phyloP scores from a whole-genome alignment of 2,797 vertebrate genomes.

The Menidia menidia region DNA sequence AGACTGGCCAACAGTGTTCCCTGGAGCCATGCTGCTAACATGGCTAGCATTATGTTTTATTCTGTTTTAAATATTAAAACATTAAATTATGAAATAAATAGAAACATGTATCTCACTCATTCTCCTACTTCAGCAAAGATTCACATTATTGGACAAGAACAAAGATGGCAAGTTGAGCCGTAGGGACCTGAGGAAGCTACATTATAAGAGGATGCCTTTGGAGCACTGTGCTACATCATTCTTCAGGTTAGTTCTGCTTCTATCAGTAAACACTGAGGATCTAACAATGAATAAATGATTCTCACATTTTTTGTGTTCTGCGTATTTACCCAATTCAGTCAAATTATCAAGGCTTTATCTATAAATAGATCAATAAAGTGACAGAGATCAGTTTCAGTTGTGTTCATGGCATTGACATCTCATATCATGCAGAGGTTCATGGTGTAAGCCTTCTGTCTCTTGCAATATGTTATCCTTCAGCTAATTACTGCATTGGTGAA shows the following conservation, averaged over 20 bases:
- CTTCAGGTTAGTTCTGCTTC: conserved; percentile 61
- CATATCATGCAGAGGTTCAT: conserved; percentile 23
- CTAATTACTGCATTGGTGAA: conserved; percentile 41
- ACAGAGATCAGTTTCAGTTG: neutral
- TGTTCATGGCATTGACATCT: conserved; percentile 21
- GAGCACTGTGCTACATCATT: conserved; percentile 68
- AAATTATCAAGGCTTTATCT: neutral
- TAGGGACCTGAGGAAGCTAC: conserved; percentile 76
- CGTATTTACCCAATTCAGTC: neutral
- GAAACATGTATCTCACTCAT: neutral
- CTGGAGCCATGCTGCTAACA: neutral
- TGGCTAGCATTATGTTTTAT: neutral
- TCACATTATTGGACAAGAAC: conserved; percentile 71
- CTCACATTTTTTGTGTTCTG: neutral
- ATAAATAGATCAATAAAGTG: conserved; percentile 1
- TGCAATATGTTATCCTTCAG: conserved; percentile 51
- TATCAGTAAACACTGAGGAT: neutral
- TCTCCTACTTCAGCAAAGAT: conserved; percentile 55
- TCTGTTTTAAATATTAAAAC: neutral
- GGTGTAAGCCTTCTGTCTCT: conserved; percentile 46
- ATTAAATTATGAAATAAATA: neutral
- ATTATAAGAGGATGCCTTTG: conserved; percentile 74
- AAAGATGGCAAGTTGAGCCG: conserved; percentile 71
- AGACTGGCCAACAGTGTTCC: neutral
- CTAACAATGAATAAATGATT: neutral